Percentiles rank a stretch among this genome's conserved stretches.
phyloP scores from a whole-genome alignment of 1,140 invertebrate species.

The Caenorhabditis latens region DNA sequence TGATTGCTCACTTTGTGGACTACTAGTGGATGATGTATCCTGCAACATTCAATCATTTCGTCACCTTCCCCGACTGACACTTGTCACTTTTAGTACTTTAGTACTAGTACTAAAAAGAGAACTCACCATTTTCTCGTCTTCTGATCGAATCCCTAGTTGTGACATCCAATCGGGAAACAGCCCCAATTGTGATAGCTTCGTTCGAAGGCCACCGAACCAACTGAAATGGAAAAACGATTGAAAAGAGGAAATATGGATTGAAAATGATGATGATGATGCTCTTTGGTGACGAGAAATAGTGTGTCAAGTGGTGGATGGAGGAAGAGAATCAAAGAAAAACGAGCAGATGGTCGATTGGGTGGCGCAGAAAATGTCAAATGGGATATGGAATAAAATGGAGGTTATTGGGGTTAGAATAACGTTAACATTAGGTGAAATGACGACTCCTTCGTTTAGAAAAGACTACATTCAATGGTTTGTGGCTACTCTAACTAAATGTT shows the following conservation, averaged over 20 bases:
- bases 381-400: background rate
- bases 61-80: background rate
- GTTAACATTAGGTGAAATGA: no score
- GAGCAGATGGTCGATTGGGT: slow-evolving; percentile 51
- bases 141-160: slow-evolving; percentile 56
- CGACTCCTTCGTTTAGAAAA: no score
- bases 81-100: slow-evolving; percentile 3
- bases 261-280: slow-evolving; percentile 35
- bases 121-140: slow-evolving; percentile 47
- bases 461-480: no score
- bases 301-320: background rate
- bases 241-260: slow-evolving; percentile 9
- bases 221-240: background rate
- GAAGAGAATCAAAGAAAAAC: background rate
- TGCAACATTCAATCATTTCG: slow-evolving; percentile 44
- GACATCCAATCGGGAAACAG: slow-evolving; percentile 59
- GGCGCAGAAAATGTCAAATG: slow-evolving; percentile 33
- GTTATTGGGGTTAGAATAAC: no score
- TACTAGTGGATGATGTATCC: slow-evolving; percentile 43
- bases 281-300: slow-evolving; percentile 52
- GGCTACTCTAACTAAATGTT: no score
- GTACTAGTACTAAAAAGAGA: background rate
- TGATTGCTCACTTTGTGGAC: slow-evolving; percentile 51
- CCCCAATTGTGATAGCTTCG: slow-evolving; percentile 55
- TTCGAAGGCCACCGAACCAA: slow-evolving; percentile 59